Evolutionary conservation across 1,140 invertebrate genomes (phyloP), one percentile per base, ranked within the genome.

Genomic region (Paralvinella palmiformis): DNA sequence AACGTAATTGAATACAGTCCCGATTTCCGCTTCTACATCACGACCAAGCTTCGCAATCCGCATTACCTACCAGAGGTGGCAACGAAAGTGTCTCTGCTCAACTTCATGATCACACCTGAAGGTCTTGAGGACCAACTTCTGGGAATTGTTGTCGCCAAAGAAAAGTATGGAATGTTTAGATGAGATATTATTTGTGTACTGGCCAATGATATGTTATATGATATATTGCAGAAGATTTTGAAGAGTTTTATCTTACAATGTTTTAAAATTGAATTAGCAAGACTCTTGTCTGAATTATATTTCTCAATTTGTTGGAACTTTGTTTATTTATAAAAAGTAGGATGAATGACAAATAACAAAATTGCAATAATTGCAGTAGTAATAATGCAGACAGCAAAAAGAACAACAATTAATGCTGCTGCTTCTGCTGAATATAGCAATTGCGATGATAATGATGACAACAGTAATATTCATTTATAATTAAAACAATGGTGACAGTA

Each of bases 101-200:
- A 82, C 69, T 82, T 82, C 69, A 82, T 82, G 81, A 81, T 81
- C 48, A 81, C 81, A 3, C 76, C 77, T 7, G 79, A 82, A 67
- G 81, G 81, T 59, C 65, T 82, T n/a, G 80, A 82, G 65, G 81
- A 82, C 63, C 80, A 82, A 69, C 67, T 82, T 24, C 71, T 81
- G 60, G 80, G 80, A 50, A 82, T 82, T 59, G 81, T 82, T n/a
- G 81, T 82, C 3, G 79, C 81, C 35, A 82, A 81, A 68, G 81
- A 82, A 68, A 79, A 71, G 79, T 84, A 64, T 68, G 68, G n/a
- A 44, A n/a, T n/a, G n/a, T n/a, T n/a, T n/a, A n/a, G n/a, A n/a
- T n/a, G n/a, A n/a, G n/a, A n/a, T n/a, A n/a, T n/a, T n/a, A n/a
- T n/a, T n/a, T n/a, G n/a, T n/a, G n/a, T n/a, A n/a, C n/a, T n/a